Evolutionary conservation across 1,140 invertebrate species (phyloP).

Genomic region (Polypedilum vanderplanki): DNA sequence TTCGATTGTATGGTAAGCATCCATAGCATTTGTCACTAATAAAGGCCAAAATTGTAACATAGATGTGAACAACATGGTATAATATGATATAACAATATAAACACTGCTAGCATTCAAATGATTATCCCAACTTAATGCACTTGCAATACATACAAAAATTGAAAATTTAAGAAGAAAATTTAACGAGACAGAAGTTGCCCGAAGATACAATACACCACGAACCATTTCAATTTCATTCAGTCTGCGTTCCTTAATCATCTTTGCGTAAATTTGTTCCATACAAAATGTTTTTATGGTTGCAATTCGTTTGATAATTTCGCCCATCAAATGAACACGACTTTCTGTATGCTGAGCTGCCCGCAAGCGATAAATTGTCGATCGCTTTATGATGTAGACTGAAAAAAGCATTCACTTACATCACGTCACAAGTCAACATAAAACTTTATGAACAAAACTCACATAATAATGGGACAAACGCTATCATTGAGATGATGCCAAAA

Average conservation of each 20-base stretch:
- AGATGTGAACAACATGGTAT: constrained; percentile 61
- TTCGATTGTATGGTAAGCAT: constrained; percentile 49
- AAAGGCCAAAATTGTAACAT: constrained; percentile 68
- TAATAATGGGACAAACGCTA: constrained; percentile 79
- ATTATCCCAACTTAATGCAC: constrained; percentile 60
- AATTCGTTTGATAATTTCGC: constrained; percentile 65
- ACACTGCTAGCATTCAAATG: constrained; percentile 67
- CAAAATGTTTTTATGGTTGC: constrained; percentile 78
- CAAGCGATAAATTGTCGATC: background rate
- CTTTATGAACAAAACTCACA: constrained; percentile 39
- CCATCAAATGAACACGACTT: constrained; percentile 66
- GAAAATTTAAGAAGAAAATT: constrained; percentile 69
- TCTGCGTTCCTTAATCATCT: constrained; percentile 46
- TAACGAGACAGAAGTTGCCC: constrained; percentile 39
- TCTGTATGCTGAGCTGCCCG: constrained; percentile 52
- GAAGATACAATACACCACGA: constrained; percentile 39
- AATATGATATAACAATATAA: constrained; percentile 67
- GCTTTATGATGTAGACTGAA: background rate
- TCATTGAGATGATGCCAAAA: constrained; percentile 66
- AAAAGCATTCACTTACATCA: background rate
- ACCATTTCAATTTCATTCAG: constrained; percentile 63
- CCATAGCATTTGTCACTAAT: constrained; percentile 52
- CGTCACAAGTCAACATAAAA: background rate
- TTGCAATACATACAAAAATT: constrained; percentile 69
- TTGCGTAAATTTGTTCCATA: constrained; percentile 70